Evolutionary conservation across 2,888 invertebrate species (phyloP).

Genomic region (Hirtodrosophila histrioides): DNA sequence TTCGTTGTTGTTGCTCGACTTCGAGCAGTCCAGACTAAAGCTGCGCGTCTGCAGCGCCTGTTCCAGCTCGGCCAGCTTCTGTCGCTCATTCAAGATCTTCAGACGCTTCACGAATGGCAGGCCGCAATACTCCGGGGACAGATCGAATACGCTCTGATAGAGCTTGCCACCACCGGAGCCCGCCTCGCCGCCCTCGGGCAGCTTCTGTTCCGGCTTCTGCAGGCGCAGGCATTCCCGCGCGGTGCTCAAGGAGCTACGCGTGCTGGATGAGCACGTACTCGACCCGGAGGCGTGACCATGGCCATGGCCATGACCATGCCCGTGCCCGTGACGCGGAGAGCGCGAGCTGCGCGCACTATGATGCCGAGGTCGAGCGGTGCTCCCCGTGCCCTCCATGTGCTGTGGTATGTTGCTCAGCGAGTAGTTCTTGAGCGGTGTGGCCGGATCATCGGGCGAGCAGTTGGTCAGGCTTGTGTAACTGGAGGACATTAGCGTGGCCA

Average conservation of each 20-base stretch:
- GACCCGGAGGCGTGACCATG: constrained; percentile 49
- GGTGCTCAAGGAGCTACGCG: constrained; percentile 51
- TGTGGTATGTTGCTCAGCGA: constrained; percentile 79
- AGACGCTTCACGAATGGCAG: constrained; percentile 94
- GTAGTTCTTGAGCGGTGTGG: constrained; percentile 73
- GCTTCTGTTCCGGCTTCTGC: constrained; percentile 64
- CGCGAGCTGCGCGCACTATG: constrained; percentile 68
- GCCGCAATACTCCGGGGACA: constrained; percentile 94
- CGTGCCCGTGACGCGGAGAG: constrained; percentile 49
- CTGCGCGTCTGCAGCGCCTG: constrained; percentile 90
- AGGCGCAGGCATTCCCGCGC: constrained; percentile 46
- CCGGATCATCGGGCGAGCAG: constrained; percentile 76
- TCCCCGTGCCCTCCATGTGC: constrained; percentile 43
- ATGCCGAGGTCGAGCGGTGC: constrained; percentile 39
- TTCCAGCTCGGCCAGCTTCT: constrained; percentile 93
- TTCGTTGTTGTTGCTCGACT: constrained; percentile 85
- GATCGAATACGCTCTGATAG: constrained; percentile 93
- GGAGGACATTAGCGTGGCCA: constrained; percentile 86
- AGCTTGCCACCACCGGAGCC: constrained; percentile 85
- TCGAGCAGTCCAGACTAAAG: constrained; percentile 91
- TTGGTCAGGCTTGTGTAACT: constrained; percentile 83
- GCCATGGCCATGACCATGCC: constrained; percentile 23
- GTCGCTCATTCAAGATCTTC: constrained; percentile 94
- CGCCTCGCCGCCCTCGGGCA: constrained; percentile 51
- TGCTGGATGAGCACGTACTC: constrained; percentile 54